These are phyloP conservation scores for Craseonycteris thonglongyai DNA, from an alignment of 2,113 vertebrate species.

Conservation along the genomic window DNA sequence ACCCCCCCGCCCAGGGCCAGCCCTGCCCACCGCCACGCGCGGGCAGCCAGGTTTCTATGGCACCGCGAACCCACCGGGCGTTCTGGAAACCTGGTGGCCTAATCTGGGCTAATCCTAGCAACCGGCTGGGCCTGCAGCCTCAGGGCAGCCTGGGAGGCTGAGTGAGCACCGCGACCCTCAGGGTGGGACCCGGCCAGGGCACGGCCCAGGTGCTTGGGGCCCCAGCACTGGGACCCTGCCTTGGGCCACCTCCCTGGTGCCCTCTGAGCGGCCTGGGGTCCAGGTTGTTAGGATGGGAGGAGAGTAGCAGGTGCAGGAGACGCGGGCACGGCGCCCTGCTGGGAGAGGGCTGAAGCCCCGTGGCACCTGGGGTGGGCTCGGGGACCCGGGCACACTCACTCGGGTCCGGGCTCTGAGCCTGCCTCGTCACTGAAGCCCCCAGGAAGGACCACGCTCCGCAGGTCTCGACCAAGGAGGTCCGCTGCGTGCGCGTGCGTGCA, in stretches of 20 bases:
- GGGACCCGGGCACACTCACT: background rate
- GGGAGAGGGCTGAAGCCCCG: background rate
- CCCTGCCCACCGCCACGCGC: background rate
- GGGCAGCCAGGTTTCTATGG: slow-evolving; percentile 59
- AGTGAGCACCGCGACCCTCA: accelerated
- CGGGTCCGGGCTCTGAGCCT: background rate
- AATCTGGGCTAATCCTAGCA: slow-evolving; percentile 67
- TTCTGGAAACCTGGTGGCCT: slow-evolving; percentile 51
- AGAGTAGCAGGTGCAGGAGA: background rate
- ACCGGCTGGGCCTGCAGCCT: background rate
- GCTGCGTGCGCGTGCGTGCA: accelerated
- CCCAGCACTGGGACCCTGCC: accelerated
- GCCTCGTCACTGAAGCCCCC: accelerated
- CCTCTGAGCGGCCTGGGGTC: background rate
- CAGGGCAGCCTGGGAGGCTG: accelerated
- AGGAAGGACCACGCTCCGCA: background rate
- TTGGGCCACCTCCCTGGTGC: background rate
- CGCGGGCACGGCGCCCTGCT: background rate
- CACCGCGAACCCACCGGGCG: background rate
- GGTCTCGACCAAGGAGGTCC: background rate
- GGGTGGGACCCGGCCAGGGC: accelerated
- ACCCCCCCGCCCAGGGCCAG: no score
- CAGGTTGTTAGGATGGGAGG: slow-evolving; percentile 30
- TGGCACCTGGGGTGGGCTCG: accelerated
- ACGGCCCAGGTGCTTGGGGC: accelerated